Base-by-base conservation (phyloP, 1,140 invertebrate species). In the Drosophila athabasca region DNA sequence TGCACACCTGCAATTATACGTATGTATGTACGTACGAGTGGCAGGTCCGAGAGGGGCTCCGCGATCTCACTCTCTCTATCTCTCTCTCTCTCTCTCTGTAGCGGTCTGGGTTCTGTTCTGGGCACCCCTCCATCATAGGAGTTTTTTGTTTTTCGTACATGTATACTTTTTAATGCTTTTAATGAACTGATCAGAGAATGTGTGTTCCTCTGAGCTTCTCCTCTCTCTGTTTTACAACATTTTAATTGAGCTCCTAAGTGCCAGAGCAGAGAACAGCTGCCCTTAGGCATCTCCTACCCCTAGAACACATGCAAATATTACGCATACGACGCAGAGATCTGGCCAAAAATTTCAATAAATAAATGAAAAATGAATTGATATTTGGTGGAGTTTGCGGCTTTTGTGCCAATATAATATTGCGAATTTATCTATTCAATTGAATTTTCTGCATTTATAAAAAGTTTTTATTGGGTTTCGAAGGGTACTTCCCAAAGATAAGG, bases 1-100 rank as follows among this genome's bases (percentile, higher is more conserved):
- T 88, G 82, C 70, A 85, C 83, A 85, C 82, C 82, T 85, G 82
- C 83, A 85, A 85, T 85, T 85, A 75, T 66, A 75, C 29, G 64
- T 31, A 35, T 8, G 51, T 39, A 13, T 11, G 65, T 31, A 35
- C 31, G 51, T 39, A 13, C 35, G 65, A 74, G 51, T 74, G 74
- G 62, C 64, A 76, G 62, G 49, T 59, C 49, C 31, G 11, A 57
- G 50, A 58, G 59, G 13, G 70, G 41, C 57, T 50, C 65, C 11
- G 35, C 35, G 35, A 39, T 39, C 35, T 31, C 73, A 5, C 24
- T 70, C 8, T 71, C 17, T 19, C 17, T 19, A 19, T 19, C n/a
- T 39, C 35, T 31, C 73, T 5, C 24, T 70, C 8, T 71, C 17
- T 19, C 17, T 19, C 0, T 19, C 61, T 54, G 35, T 65, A 61